phyloP scores from a whole-genome alignment of 2,113 vertebrate species.

The Galeopterus variegatus region DNA sequence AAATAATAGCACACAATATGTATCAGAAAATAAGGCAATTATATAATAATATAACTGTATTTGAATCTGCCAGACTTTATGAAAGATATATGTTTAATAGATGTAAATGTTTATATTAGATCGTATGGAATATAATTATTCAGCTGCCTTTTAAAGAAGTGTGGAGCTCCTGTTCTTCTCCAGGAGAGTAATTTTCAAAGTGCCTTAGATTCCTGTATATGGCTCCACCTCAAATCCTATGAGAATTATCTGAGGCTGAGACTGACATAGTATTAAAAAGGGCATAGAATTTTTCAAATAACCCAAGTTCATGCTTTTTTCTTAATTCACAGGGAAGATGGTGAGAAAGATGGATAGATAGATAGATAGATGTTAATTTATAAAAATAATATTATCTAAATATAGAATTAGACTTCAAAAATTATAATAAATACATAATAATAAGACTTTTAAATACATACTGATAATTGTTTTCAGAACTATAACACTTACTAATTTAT shows the following conservation, averaged over 20 bases:
- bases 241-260: not conserved
- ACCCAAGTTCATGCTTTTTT: not conserved
- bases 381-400: not conserved
- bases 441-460: not conserved
- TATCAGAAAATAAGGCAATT: constrained; percentile 75
- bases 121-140: constrained; percentile 77
- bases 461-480: not conserved
- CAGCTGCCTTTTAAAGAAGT: constrained; percentile 59
- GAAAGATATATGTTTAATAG: constrained; percentile 78
- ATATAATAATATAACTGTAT: constrained; percentile 66
- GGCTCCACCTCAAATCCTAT: not conserved
- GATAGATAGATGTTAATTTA: not conserved
- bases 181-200: constrained; percentile 18
- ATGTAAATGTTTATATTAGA: constrained; percentile 81
- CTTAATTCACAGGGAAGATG: not conserved
- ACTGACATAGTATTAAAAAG: not conserved
- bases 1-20: constrained; percentile 77
- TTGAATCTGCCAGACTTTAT: constrained; percentile 76
- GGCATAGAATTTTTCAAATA: not conserved
- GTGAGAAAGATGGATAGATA: not conserved
- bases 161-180: not conserved
- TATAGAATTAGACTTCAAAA: not conserved
- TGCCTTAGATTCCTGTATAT: not conserved
- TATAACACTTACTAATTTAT: not conserved
- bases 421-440: not conserved